phyloP scores from a whole-genome alignment of 2,797 vertebrate species.

The Gobionotothen gibberifrons region DNA sequence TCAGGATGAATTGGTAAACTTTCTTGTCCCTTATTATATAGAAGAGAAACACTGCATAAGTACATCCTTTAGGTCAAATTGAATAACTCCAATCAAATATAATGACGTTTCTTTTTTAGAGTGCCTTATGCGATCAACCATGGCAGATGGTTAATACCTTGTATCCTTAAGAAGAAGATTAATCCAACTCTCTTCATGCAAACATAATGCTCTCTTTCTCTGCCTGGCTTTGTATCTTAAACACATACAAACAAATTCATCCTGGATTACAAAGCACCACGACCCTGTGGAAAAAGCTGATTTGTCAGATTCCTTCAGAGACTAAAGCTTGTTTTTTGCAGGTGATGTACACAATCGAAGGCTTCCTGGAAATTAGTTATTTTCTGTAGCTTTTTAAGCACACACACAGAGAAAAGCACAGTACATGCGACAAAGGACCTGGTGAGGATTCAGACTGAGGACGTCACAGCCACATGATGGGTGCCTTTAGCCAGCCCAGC shows the following conservation, averaged over 20 bases:
- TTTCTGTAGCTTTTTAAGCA: too few relatives aligned
- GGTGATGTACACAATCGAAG: neutral
- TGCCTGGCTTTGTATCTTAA: neutral
- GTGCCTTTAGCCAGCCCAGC: constrained; percentile 55
- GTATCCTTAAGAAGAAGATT: neutral
- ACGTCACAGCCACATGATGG: constrained; percentile 61
- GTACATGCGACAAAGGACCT: constrained; percentile 57
- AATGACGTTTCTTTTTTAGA: neutral
- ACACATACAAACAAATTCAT: neutral
- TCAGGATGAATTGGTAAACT: neutral
- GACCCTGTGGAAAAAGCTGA: neutral
- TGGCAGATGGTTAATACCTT: neutral
- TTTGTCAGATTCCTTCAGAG: neutral
- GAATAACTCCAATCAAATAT: neutral
- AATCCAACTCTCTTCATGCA: neutral
- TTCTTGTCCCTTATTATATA: neutral
- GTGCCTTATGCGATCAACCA: neutral
- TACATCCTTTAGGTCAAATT: neutral
- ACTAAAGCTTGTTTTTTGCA: neutral
- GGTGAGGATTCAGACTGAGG: constrained; percentile 55
- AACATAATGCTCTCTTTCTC: neutral
- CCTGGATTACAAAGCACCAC: neutral
- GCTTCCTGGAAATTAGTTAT: too few relatives aligned
- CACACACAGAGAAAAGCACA: constrained; percentile 30
- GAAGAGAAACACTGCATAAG: neutral